Evolutionary conservation across 2,888 invertebrate genomes (phyloP), one percentile per base, ranked within the genome.

Genomic region (Ceratothoa steindachneri): DNA sequence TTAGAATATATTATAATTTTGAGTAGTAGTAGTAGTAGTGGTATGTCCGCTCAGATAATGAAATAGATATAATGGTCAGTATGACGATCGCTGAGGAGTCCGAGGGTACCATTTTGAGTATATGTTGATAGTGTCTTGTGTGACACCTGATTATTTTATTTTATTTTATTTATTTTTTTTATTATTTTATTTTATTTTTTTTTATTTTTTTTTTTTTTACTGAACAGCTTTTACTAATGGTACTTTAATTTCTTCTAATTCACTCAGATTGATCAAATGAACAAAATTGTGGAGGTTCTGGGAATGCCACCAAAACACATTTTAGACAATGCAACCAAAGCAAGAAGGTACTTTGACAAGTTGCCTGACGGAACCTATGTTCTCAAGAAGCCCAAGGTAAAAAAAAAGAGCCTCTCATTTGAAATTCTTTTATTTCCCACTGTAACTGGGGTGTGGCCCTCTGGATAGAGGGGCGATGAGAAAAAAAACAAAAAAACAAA

Each of bases 281-380:
- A 98, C 89, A 99, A 98, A 88, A 98, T 99, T 82, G 95, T 99
- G 72, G 99, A 99, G 87, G 98, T 99, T 80, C 87, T 99, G 81
- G 99, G 98, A 79, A 95, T 97, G 92, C 99, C 99, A 81, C 97
- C 98, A 2, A 93, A 93, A 84, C 93, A 95, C 86, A 88, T 99
- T 83, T 87, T 99, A 82, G 97, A 99, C 86, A 89, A 93, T 88
- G 97, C 96, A 82, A 93, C 94, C 84, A 99, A 99, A 87, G 92
- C 95, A 82, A 89, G 94, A 84, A 97, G 97, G 87, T 99, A 96
- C 88, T 99, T 99, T 86, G 97, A 98, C 85, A 94, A 95, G 88
- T 87, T 93, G 84, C 91, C 93, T 52, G 97, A 97, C 85, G 95
- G 95, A 82, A 90, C 92, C 82, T 97, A 95, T 84, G 90, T 94